A percentile compares a stretch with the other conserved stretches of the same genome.
Evolutionary conservation across 92 coral and sea anemone species (phyloP).

Genomic region (Parazoanthus darwini): DNA sequence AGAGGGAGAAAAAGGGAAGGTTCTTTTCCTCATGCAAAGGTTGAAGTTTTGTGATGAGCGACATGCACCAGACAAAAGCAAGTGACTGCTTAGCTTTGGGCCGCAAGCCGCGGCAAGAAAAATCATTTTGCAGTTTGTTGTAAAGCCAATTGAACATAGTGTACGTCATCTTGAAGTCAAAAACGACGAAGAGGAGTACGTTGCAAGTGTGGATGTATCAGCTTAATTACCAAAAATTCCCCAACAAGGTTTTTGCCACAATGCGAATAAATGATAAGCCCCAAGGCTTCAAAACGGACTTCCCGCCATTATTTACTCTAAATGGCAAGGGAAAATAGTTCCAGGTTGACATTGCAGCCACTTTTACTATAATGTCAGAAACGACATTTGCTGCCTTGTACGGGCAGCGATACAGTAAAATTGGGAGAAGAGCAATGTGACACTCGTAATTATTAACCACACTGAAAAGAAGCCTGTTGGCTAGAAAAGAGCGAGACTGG

Average conservation of each 20-base stretch:
- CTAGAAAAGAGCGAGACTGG: conserved; percentile 51
- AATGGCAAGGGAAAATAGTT: conserved; percentile 6
- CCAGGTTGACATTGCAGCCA: conserved; percentile 58
- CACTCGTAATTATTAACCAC: conserved; percentile 51
- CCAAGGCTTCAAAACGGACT: too few species aligned
- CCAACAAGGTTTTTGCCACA: conserved; percentile 39
- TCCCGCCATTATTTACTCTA: too few species aligned
- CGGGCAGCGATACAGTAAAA: conserved; percentile 34
- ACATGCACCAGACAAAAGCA: too few species aligned
- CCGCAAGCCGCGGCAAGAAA: not conserved
- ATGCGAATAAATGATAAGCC: conserved; percentile 29
- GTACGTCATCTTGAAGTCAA: conserved; percentile 17
- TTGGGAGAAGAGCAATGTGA: conserved; percentile 31
- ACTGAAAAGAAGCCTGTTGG: conserved; percentile 57
- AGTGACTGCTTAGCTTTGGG: too few species aligned
- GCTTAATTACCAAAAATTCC: too few species aligned
- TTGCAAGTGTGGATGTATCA: conserved; percentile 34
- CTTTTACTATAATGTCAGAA: conserved; percentile 38
- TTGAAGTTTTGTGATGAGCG: too few species aligned
- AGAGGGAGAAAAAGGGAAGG: too few species aligned
- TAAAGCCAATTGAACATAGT: conserved; percentile 7
- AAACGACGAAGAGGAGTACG: conserved; percentile 28
- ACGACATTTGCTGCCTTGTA: conserved; percentile 12
- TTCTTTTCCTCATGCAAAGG: too few species aligned
- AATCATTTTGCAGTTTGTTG: conserved; percentile 54